Evolutionary conservation across 2,797 vertebrate genomes (phyloP).

Genomic region (Neosilurus mollespiculum): DNA sequence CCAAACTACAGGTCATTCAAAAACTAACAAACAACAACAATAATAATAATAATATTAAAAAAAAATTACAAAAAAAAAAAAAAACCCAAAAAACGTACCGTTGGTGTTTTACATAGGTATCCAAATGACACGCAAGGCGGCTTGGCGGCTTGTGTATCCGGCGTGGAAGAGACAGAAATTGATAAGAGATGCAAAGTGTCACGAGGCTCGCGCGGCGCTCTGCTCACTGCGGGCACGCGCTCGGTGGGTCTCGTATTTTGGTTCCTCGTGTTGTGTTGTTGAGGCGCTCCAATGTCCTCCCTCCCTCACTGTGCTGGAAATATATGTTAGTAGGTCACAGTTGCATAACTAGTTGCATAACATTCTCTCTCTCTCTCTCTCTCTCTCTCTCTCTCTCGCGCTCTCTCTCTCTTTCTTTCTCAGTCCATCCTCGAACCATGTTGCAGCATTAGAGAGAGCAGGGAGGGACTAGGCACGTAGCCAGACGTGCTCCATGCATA

Average conservation of each 20-base stretch:
- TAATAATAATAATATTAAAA: too few species aligned
- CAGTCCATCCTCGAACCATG: constrained; percentile 57
- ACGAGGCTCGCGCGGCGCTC: constrained; percentile 15
- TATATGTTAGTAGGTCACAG: constrained; percentile 85
- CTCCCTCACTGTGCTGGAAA: constrained; percentile 63
- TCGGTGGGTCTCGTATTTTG: constrained; percentile 60
- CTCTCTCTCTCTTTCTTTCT: constrained; percentile 51
- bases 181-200: constrained; percentile 27
- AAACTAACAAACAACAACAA: too few species aligned
- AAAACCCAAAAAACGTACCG: constrained; percentile 4
- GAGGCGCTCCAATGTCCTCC: constrained; percentile 62
- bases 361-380: constrained; percentile 69
- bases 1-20: neutral
- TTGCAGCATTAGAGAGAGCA: constrained; percentile 56
- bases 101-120: constrained; percentile 31
- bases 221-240: constrained; percentile 59
- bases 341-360: constrained; percentile 75
- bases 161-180: constrained; percentile 1
- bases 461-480: constrained; percentile 59
- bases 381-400: constrained; percentile 59
- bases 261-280: constrained; percentile 68
- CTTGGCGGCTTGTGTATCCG: neutral
- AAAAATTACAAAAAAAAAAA: too few species aligned
- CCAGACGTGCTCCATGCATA: constrained; percentile 55
- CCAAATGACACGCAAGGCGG: constrained; percentile 37